These are phyloP conservation scores for Nasua narica DNA, from an alignment of 2,797 vertebrate species.

Conservation along the genomic window DNA sequence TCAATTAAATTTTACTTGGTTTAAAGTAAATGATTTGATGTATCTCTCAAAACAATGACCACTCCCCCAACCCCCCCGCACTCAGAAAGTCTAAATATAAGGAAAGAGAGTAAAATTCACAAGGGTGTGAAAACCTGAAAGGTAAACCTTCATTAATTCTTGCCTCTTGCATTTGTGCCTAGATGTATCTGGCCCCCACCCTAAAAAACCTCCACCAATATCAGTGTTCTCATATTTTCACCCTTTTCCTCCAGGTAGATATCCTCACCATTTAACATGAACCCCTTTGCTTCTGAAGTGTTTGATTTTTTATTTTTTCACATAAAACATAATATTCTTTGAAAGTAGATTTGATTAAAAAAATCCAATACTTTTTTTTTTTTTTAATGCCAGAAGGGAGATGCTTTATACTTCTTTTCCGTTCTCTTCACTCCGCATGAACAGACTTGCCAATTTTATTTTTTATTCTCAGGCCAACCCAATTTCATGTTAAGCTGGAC, in stretches of 20 bases:
- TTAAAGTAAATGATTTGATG: not conserved
- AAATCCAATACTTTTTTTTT: not conserved
- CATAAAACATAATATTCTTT: constrained; percentile 10
- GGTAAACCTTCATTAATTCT: not conserved
- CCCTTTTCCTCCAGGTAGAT: not conserved
- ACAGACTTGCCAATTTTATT: constrained; percentile 57
- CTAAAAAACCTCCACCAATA: not conserved
- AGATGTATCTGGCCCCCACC: not conserved
- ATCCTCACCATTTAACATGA: not conserved
- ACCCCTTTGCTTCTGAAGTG: not conserved
- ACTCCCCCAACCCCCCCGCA: not conserved
- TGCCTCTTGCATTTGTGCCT: not conserved
- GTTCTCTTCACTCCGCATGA: constrained; percentile 54
- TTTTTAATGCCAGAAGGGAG: constrained; percentile 24
- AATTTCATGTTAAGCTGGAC: constrained; percentile 65
- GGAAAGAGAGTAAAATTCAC: not conserved
- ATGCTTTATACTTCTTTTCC: constrained; percentile 70
- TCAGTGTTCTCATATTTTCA: not conserved
- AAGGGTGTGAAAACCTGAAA: not conserved
- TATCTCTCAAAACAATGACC: not conserved
- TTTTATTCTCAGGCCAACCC: constrained; percentile 61
- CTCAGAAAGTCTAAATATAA: not conserved
- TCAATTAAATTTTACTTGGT: not conserved
- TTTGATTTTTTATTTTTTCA: constrained; percentile 42
- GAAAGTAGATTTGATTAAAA: constrained; percentile 15